Evolutionary conservation across 2,113 vertebrate genomes (phyloP).

Genomic region (Anarhynchus alexandrinus): DNA sequence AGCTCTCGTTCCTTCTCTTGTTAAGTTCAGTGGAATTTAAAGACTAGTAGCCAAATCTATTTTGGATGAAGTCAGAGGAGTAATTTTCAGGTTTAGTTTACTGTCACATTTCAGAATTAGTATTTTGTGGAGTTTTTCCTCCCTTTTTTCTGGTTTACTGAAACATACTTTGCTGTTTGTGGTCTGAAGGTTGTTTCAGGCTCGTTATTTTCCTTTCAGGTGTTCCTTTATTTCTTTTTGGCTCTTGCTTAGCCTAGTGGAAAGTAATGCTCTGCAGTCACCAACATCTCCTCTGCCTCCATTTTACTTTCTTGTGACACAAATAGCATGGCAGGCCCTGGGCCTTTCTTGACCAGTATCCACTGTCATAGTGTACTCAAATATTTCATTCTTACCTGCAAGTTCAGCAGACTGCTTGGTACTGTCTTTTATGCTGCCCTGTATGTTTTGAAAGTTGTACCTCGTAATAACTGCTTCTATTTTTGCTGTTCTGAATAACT

Average conservation of each 20-base stretch:
- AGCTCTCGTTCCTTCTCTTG: not conserved
- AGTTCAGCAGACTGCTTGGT: not conserved
- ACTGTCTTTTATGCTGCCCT: not conserved
- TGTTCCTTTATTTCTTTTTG: not conserved
- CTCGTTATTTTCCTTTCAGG: not conserved
- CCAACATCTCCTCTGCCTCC: not conserved
- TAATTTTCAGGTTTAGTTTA: not conserved
- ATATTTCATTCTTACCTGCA: not conserved
- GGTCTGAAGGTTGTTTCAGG: not conserved
- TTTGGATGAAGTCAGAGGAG: not conserved
- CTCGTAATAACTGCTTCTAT: not conserved
- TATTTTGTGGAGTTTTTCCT: not conserved
- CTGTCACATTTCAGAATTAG: not conserved
- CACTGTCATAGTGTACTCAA: not conserved
- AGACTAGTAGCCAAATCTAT: constrained; percentile 8
- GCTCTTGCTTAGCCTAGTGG: not conserved
- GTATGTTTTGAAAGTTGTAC: not conserved
- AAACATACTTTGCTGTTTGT: not conserved
- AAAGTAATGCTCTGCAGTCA: not conserved
- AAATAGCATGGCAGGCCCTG: not conserved
- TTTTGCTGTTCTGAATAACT: not conserved
- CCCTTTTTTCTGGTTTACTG: not conserved
- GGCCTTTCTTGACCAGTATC: not conserved
- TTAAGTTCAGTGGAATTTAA: constrained; percentile 29
- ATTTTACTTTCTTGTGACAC: not conserved